phyloP scores from a whole-genome alignment of 1,140 invertebrate genomes.

The Procambarus virginalis region DNA sequence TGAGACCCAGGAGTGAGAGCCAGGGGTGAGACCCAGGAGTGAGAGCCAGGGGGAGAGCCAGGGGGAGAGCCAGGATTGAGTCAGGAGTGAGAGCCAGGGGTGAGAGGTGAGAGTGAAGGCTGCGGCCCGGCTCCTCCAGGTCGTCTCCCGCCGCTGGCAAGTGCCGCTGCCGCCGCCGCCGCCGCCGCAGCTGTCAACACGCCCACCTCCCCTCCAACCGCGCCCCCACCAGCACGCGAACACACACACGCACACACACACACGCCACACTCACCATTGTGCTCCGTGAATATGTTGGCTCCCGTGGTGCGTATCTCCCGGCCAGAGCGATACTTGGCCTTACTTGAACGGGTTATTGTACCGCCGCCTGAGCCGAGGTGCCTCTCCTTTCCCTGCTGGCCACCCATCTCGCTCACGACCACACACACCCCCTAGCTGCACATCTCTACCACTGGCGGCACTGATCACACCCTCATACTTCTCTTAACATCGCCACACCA shows the following conservation, averaged over 20 bases:
- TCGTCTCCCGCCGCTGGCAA: not conserved
- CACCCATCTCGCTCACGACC: constrained; percentile 39
- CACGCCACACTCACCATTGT: constrained; percentile 48
- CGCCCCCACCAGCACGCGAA: not conserved
- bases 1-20: no score
- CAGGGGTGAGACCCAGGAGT: no score
- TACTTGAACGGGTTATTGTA: constrained; percentile 48
- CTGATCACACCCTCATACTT: constrained; percentile 24
- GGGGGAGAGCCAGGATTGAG: no score
- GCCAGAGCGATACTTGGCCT: constrained; percentile 47
- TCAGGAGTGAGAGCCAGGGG: no score
- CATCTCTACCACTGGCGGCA: constrained; percentile 13
- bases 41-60: no score
- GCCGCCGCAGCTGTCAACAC: constrained; percentile 29
- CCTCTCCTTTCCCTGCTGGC: constrained; percentile 53
- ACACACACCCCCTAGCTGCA: constrained; percentile 13
- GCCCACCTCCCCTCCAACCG: not conserved
- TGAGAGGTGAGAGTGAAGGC: not conserved
- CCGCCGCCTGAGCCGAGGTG: constrained; percentile 41
- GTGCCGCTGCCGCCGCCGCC: no score
- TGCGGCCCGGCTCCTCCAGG: not conserved
- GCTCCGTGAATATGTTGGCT: constrained; percentile 56
- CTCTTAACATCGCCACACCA: constrained; percentile 25
- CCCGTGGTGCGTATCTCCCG: constrained; percentile 34
- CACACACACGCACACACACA: no score